These are phyloP conservation scores for Heterodera filipjevi DNA, from an alignment of 2,888 invertebrate genomes.

Conservation along the genomic window DNA sequence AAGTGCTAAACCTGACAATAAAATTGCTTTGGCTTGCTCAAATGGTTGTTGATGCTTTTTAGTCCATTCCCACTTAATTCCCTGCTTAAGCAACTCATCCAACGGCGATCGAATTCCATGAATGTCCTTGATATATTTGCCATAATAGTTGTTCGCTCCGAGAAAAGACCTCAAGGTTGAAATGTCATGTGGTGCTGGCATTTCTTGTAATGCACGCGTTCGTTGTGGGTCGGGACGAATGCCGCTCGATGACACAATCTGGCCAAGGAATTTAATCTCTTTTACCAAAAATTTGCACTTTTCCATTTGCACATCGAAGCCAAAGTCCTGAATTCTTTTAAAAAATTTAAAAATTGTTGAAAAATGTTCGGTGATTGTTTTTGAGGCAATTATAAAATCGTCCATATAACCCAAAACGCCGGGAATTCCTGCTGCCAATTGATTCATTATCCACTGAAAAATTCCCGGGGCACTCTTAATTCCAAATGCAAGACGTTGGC, in stretches of 20 bases:
- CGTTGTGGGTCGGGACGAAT: background rate
- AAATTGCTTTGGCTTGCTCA: conserved; percentile 45
- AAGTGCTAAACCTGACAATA: conserved; percentile 50
- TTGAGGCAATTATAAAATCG: conserved; percentile 40
- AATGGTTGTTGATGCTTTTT: conserved; percentile 43
- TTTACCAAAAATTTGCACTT: conserved; percentile 6
- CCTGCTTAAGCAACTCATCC: conserved; percentile 43
- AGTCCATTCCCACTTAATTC: conserved; percentile 39
- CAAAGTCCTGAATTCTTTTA: background rate
- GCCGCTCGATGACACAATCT: conserved; percentile 29
- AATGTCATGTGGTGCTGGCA: conserved; percentile 32
- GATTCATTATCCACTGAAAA: conserved; percentile 49
- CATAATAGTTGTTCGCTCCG: conserved; percentile 27
- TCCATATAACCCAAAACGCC: conserved; percentile 42
- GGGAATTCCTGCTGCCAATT: conserved; percentile 39
- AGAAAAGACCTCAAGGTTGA: conserved; percentile 29
- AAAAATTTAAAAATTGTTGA: conserved; percentile 49
- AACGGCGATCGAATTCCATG: conserved; percentile 43
- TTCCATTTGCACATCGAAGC: background rate
- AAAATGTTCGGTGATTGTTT: conserved; percentile 36
- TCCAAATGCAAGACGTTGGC: conserved; percentile 50
- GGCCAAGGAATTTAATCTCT: conserved; percentile 34
- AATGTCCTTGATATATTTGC: conserved; percentile 32
- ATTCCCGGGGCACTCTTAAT: conserved; percentile 47
- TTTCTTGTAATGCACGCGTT: background rate